phyloP scores from a whole-genome alignment of 2,888 invertebrate species.

The Drosophila siamana region DNA sequence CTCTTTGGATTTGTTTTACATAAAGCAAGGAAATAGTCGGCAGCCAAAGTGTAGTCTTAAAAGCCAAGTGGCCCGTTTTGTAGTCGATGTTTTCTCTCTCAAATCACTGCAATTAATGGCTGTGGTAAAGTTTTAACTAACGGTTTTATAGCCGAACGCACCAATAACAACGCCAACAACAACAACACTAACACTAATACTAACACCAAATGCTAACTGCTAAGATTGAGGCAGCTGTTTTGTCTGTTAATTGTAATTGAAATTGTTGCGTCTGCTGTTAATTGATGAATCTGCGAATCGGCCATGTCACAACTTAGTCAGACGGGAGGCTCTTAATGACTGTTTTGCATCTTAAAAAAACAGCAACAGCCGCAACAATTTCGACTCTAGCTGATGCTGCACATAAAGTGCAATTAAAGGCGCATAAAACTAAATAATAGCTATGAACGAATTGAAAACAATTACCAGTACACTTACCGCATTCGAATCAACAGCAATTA shows the following conservation, averaged over 20 bases:
- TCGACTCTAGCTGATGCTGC: constrained; percentile 48
- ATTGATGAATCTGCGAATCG: constrained; percentile 63
- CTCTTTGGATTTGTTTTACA: constrained; percentile 52
- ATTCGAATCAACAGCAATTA: constrained; percentile 39
- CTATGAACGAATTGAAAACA: constrained; percentile 35
- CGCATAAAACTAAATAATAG: constrained; percentile 62
- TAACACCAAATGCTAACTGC: background rate
- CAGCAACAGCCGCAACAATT: background rate
- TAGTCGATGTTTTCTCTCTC: constrained; percentile 37
- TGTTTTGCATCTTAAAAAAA: constrained; percentile 35
- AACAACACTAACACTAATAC: constrained; percentile 23
- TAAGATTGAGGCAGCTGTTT: constrained; percentile 47
- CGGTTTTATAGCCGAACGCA: constrained; percentile 69
- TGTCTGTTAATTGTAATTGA: constrained; percentile 72
- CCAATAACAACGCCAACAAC: constrained; percentile 26
- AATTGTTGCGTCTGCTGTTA: constrained; percentile 59
- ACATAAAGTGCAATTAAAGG: constrained; percentile 73
- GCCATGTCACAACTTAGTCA: constrained; percentile 30
- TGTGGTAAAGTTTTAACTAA: constrained; percentile 72
- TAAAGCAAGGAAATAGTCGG: constrained; percentile 61
- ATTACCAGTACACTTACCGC: constrained; percentile 50
- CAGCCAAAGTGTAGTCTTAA: constrained; percentile 48
- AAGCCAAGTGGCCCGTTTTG: constrained; percentile 57
- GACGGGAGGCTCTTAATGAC: constrained; percentile 34
- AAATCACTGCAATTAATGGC: constrained; percentile 74